Evolutionary conservation across 2,113 vertebrate species (phyloP).

Genomic region (Alethe castanea): DNA sequence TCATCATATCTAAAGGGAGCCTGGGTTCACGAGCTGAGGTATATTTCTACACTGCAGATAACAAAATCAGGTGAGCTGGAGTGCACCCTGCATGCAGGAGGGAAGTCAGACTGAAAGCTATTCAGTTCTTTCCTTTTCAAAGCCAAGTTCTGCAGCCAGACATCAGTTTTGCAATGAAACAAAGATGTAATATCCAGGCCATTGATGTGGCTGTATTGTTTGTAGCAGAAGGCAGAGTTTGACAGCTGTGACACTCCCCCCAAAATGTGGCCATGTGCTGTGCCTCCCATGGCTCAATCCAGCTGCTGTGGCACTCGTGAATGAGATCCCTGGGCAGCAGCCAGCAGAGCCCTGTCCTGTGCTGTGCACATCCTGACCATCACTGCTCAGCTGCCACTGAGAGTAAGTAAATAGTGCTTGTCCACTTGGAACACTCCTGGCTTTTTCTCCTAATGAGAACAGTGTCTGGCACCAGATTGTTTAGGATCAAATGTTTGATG

Average conservation of each 20-base stretch:
- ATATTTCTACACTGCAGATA: neutral
- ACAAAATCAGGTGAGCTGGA: neutral
- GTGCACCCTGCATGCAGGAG: neutral
- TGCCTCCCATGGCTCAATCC: rapidly evolving
- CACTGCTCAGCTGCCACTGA: neutral
- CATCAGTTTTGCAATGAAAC: neutral
- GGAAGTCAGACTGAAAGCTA: neutral
- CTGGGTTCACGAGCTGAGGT: neutral
- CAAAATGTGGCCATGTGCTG: neutral
- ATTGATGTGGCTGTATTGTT: neutral
- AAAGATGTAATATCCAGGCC: neutral
- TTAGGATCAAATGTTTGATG: neutral
- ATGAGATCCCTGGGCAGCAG: neutral
- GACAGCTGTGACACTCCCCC: neutral
- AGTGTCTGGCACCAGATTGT: neutral
- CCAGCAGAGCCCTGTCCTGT: rapidly evolving
- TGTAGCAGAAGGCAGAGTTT: neutral
- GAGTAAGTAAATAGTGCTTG: neutral
- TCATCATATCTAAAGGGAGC: neutral
- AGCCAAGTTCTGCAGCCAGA: neutral
- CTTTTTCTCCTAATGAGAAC: neutral
- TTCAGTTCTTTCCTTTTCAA: neutral
- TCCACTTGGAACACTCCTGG: neutral
- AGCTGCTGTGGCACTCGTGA: neutral
- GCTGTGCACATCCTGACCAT: neutral